Base-by-base conservation (phyloP, 2,888 invertebrate genomes). In the Protonemura montana region DNA sequence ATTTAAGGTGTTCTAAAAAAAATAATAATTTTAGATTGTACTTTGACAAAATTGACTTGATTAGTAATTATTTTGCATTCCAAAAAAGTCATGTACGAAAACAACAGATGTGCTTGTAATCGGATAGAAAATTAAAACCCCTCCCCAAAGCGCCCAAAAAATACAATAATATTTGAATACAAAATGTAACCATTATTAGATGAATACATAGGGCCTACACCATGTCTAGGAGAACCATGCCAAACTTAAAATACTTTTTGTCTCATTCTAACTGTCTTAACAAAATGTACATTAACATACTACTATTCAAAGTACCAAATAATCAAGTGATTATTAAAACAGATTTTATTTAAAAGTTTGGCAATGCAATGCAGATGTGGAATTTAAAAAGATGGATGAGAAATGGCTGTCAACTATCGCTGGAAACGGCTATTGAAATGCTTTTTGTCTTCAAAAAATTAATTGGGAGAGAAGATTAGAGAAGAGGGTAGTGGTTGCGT, bases 221-320 rank as follows among this genome's bases (percentile, higher is more conserved):
- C 59, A 59, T 59, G 59, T 59, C 59, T 59, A 59, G 59, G 21
- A 59, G 10, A 81, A 84, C n/a, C 84, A 84, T 28, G 84, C 76
- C 84, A 84, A 84, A 29, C 84, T 76, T 28, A 84, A 29, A 81
- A 81, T 59, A 30, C 80, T 26, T 76, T 35, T 84, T 84, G 76
- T 84, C 42, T 29, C 59, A 76, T 84, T 84, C 84, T 84, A 84
- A 84, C 29, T 84, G 84, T 84, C 59, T 84, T n/a, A 84, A 25
- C 5, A 81, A 81, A 21, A 78, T 59, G 59, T 59, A 59, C 59
- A 59, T 59, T 7, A 7, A 21, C 13, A 59, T 59, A 59, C 59
- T 59, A 59, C 59, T 78, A 81, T 81, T 81, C 7, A 30, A 81
- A 81, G 59, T 59, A 59, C 59, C 59, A 59, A 59, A 59, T 59